Evolutionary conservation across 2,888 invertebrate genomes (phyloP).

Genomic region (Stenolophus ochropezus): DNA sequence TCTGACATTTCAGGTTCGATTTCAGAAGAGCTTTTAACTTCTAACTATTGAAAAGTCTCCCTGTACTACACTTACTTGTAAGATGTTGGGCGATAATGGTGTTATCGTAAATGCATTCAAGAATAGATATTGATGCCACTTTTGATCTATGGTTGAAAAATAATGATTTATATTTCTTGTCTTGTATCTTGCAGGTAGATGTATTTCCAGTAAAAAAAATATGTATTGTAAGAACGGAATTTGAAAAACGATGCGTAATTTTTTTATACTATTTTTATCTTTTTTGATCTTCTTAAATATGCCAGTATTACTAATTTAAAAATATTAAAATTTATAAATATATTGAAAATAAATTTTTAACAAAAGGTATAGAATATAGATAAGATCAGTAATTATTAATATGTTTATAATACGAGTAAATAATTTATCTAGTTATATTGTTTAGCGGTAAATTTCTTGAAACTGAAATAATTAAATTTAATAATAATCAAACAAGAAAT

Average conservation of each 20-base stretch:
- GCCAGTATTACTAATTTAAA: too few species aligned
- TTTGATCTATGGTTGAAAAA: neutral
- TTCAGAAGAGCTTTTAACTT: neutral
- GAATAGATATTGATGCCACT: neutral
- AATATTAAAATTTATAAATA: too few species aligned
- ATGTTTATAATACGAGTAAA: too few species aligned
- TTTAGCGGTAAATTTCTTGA: too few species aligned
- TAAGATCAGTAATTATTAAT: too few species aligned
- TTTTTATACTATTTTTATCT: neutral
- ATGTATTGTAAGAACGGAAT: neutral
- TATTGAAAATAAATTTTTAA: too few species aligned
- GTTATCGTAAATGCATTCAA: neutral
- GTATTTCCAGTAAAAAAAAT: neutral
- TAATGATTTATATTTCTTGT: neutral
- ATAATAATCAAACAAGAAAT: too few species aligned
- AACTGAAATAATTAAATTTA: too few species aligned
- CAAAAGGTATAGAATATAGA: too few species aligned
- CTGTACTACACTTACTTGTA: neutral
- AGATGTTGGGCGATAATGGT: neutral
- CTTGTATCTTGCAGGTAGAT: neutral
- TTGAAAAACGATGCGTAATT: too few species aligned
- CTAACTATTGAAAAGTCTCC: neutral
- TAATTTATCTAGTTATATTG: too few species aligned
- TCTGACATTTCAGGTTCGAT: neutral
- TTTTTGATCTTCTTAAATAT: neutral